A percentile compares a stretch with the other conserved stretches of the same genome.
phyloP scores from a whole-genome alignment of 2,888 invertebrate species.

The Chloroclystis v-ata region DNA sequence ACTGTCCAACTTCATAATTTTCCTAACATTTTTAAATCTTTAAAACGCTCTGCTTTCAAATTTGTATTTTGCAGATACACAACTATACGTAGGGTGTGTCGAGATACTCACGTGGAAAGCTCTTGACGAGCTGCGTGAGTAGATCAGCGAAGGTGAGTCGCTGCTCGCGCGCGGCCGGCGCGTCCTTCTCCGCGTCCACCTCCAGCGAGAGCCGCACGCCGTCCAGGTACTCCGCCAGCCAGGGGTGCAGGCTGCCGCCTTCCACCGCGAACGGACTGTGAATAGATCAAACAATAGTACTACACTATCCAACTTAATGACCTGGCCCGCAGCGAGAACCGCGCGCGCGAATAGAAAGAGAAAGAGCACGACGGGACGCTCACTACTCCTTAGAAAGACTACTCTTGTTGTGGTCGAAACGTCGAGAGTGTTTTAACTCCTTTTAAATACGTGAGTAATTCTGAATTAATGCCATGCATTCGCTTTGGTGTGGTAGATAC shows the following conservation, averaged over 20 bases:
- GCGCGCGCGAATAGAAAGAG: no score
- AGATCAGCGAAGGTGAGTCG: slow-evolving; percentile 96
- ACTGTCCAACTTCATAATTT: no score
- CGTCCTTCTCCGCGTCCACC: slow-evolving; percentile 95
- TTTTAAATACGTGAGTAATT: no score
- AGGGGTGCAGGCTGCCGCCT: slow-evolving; percentile 89
- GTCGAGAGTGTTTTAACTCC: no score
- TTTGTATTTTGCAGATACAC: no score
- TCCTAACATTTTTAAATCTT: no score
- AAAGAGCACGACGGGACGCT: no score
- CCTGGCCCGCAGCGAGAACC: not conserved
- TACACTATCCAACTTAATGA: not conserved
- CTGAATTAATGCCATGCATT: no score
- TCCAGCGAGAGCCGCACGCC: slow-evolving; percentile 94
- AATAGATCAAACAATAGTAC: not conserved
- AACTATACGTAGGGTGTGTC: not conserved
- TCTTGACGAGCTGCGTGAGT: slow-evolving; percentile 94
- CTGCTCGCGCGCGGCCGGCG: slow-evolving; percentile 90
- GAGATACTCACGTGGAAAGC: slow-evolving; percentile 89
- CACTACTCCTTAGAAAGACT: no score
- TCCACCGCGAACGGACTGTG: slow-evolving; percentile 89
- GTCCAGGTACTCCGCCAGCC: slow-evolving; percentile 96
- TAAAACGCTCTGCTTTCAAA: no score
- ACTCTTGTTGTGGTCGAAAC: no score
- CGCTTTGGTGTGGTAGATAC: no score